These are phyloP conservation scores for Zaprionus taronus DNA, from an alignment of 1,140 invertebrate species.

Conservation along the genomic window DNA sequence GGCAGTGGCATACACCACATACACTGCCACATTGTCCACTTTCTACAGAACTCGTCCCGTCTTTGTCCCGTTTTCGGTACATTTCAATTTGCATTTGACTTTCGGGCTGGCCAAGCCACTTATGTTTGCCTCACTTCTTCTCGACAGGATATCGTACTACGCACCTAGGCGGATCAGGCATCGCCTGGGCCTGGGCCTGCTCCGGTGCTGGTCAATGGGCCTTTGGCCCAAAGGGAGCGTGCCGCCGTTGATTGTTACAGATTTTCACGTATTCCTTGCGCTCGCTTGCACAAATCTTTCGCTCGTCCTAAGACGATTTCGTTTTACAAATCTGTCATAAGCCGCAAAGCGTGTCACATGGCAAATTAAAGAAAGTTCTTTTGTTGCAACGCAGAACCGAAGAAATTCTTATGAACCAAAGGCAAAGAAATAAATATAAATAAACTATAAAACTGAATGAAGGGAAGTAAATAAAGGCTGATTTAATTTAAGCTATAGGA, in stretches of 20 bases:
- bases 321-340: constrained; percentile 71
- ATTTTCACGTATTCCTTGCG: constrained; percentile 56
- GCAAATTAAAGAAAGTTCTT: constrained; percentile 70
- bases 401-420: constrained; percentile 11
- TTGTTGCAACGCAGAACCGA: background rate
- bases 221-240: constrained; percentile 38
- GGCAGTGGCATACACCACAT: constrained; percentile 24
- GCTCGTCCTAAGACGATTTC: constrained; percentile 65
- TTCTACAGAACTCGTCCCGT: constrained; percentile 51
- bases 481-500: too few relatives aligned
- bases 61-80: constrained; percentile 55
- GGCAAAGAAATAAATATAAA: background rate
- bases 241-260: constrained; percentile 57
- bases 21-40: constrained; percentile 34
- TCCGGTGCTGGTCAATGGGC: constrained; percentile 30
- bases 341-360: constrained; percentile 76
- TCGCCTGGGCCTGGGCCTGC: background rate
- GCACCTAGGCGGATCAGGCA: constrained; percentile 58
- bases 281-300: constrained; percentile 62
- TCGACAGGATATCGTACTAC: constrained; percentile 19
- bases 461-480: too few relatives aligned
- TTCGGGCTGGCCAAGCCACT: constrained; percentile 67
- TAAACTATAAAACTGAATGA: too few relatives aligned
- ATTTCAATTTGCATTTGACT: constrained; percentile 83
- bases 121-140: constrained; percentile 49